These are phyloP conservation scores for Troides aeacus DNA, from an alignment of 2,888 invertebrate genomes.

Conservation along the genomic window DNA sequence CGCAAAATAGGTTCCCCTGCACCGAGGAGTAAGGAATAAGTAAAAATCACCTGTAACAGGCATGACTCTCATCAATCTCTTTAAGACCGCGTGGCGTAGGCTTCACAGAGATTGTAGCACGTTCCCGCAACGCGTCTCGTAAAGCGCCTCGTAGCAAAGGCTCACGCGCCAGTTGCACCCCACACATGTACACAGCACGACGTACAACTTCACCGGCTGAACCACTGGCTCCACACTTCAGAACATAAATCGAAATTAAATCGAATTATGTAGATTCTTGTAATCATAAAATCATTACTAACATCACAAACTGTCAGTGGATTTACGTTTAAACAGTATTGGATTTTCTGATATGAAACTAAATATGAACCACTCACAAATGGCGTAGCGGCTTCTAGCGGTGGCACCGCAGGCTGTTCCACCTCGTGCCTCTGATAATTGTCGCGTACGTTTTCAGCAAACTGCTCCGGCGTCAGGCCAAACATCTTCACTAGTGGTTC, in stretches of 20 bases:
- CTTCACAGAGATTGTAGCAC: slow-evolving; percentile 88
- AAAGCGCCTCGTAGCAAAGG: slow-evolving; percentile 92
- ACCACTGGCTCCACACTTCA: slow-evolving; percentile 43
- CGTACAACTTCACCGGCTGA: slow-evolving; percentile 90
- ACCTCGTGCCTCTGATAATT: slow-evolving; percentile 97
- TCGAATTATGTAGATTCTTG: no score
- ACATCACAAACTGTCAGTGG: no score
- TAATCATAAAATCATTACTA: no score
- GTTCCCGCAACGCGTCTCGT: slow-evolving; percentile 91
- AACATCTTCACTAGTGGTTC: slow-evolving; percentile 93
- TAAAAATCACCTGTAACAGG: slow-evolving; percentile 81
- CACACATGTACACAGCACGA: slow-evolving; percentile 96
- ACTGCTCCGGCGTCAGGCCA: slow-evolving; percentile 95
- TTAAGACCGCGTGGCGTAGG: slow-evolving; percentile 96
- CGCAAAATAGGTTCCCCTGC: no score
- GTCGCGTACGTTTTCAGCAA: slow-evolving; percentile 97
- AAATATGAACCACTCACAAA: slow-evolving; percentile 73
- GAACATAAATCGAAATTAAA: background rate
- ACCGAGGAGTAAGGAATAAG: background rate
- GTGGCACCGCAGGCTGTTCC: slow-evolving; percentile 93
- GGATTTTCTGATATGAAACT: background rate
- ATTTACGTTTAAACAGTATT: no score
- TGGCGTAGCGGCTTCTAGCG: slow-evolving; percentile 89
- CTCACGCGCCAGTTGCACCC: slow-evolving; percentile 94
- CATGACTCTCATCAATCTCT: slow-evolving; percentile 97